A percentile compares a stretch with the other conserved stretches of the same genome.
These are phyloP conservation scores for Cyprinodon brontotheroides DNA, from an alignment of 2,113 vertebrate species.

Conservation along the genomic window DNA sequence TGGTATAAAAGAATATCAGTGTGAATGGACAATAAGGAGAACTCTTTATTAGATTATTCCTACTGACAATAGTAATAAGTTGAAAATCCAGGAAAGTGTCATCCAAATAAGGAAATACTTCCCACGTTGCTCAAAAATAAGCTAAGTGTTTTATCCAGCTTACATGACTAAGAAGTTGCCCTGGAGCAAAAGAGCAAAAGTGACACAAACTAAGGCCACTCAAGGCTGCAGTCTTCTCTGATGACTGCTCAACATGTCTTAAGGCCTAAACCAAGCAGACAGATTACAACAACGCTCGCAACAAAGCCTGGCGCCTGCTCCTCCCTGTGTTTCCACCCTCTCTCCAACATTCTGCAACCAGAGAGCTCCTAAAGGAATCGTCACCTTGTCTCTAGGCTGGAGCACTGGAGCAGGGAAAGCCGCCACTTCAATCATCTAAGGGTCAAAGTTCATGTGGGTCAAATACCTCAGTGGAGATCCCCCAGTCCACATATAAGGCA, in stretches of 20 bases:
- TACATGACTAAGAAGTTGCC: conserved; percentile 56
- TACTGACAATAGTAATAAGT: background rate
- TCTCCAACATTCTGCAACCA: conserved; percentile 72
- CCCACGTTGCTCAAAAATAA: conserved; percentile 35
- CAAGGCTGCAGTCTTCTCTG: conserved; percentile 71
- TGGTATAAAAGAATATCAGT: conserved; percentile 11
- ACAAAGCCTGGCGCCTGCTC: conserved; percentile 72
- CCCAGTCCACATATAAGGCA: conserved; percentile 72
- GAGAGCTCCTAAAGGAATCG: conserved; percentile 78
- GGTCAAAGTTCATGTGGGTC: conserved; percentile 76
- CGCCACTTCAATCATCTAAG: conserved; percentile 78
- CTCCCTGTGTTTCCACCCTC: conserved; percentile 54
- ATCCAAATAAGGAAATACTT: conserved; percentile 40
- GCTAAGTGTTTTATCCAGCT: conserved; percentile 63
- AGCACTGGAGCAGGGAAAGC: conserved; percentile 75
- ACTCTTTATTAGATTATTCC: conserved; percentile 6
- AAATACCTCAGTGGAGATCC: conserved; percentile 77
- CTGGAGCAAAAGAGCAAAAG: conserved; percentile 43
- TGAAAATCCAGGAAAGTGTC: background rate
- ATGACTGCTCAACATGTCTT: conserved; percentile 68
- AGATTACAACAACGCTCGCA: conserved; percentile 69
- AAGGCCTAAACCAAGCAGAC: conserved; percentile 65
- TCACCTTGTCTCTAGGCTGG: conserved; percentile 78
- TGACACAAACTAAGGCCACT: conserved; percentile 59
- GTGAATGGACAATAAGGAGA: conserved; percentile 4